Evolutionary conservation across 2,113 vertebrate species (phyloP), one percentile per base, ranked within the genome.

Genomic region (Epinephelus moara): DNA sequence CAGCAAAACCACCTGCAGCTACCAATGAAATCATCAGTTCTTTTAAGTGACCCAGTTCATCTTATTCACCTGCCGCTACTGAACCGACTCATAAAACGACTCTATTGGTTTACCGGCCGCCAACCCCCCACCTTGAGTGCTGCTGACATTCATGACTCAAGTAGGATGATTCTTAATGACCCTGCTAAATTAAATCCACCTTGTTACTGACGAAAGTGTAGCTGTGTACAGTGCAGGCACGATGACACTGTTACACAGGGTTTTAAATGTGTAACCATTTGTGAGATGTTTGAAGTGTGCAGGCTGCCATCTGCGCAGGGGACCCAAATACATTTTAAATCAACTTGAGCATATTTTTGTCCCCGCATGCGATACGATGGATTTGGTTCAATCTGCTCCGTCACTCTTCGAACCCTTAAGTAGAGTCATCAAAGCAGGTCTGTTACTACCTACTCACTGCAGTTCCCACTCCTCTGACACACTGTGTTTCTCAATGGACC

Each of bases 401-500:
- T 50, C 3, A 14, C 13, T 21, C 15, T 5, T 17, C 8, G 4
- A n/a, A 53, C 19, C n/a, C 42, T 37, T 4, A 3, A 69, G 21
- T 25, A 37, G 33, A 63, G 40, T 42, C n/a, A 33, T 82, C 23
- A 67, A 55, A 77, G 50, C 27, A 33, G 19, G n/a, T 63, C 50
- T 64, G 62, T 23, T 27, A 68, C 40, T 79, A 60, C 53, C 15
- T 33, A 19, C 23, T 50, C n/a, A 23, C 11, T 60, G 45, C 75
- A 21, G 53, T 33, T 42, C 56, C 55, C 59, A 30, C 68, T 89
- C 81, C 17, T 61, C 40, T 27, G 50, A 80, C 63, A 76, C 25
- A 11, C 67, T 49, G 52, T 21, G 47, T 33, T 60, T 71, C 69
- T 90, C 74, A 80, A 50, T 62, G 71, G 57, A 77, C 64, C 14